Evolutionary conservation across 2,888 invertebrate species (phyloP), one percentile per base, ranked within the genome.

Genomic region (Coelogynopora nodosa): DNA sequence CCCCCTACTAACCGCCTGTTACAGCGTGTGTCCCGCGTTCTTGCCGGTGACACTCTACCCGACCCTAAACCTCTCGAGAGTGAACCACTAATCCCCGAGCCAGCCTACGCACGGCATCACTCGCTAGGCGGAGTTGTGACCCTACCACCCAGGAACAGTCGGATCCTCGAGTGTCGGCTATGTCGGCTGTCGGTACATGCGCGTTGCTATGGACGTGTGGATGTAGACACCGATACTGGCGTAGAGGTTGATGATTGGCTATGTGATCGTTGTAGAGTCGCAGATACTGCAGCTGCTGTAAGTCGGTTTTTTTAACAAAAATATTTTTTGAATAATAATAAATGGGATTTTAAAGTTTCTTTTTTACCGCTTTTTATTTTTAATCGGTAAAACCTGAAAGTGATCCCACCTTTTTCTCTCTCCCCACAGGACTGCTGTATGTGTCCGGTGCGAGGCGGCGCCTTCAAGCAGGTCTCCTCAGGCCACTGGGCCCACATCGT

Each of bases 371-470:
- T n/a, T n/a, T n/a, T n/a, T n/a, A n/a, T n/a, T n/a, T n/a, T n/a
- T n/a, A n/a, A n/a, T n/a, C n/a, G n/a, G n/a, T n/a, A n/a, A n/a
- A n/a, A n/a, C n/a, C n/a, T n/a, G n/a, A n/a, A n/a, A n/a, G n/a
- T n/a, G n/a, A n/a, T n/a, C n/a, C n/a, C n/a, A n/a, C n/a, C n/a
- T n/a, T n/a, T n/a, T n/a, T n/a, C n/a, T n/a, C 31, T 88, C n/a
- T 95, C 0, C n/a, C 27, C 67, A 0, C 80, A 85, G 85, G 29
- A 74, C 28, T 85, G 85, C 29, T 27, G 84, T 84, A 23, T 85
- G 13, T 85, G 85, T 84, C 67, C 85, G 10, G 74, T 85, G 23
- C 85, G 85, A 2, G 85, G 85, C 27, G 85, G 85, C 28, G 85
- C 85, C 23, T 28, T 85, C 26, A 85, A 85, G 26, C 67, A 30